Conservation (phyloP, 2,888 invertebrate genomes). For the Athetis lepigone region DNA sequence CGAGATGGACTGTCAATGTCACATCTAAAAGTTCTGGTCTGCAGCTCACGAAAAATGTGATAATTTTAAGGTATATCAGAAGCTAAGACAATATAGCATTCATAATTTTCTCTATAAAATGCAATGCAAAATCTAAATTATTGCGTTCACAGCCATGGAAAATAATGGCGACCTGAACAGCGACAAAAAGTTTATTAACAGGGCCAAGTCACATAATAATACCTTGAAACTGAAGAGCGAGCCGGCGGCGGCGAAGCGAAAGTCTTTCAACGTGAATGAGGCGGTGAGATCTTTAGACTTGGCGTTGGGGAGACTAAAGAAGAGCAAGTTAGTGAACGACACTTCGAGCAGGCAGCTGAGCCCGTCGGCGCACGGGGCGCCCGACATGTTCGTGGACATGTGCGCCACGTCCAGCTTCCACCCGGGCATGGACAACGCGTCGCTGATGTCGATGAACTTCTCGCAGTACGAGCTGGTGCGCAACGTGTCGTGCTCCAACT, state of each 20-base stretch:
- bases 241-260: constrained; percentile 74
- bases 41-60: constrained; percentile 51
- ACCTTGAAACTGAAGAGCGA: constrained; percentile 69
- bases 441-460: constrained; percentile 84
- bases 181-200: constrained; percentile 74
- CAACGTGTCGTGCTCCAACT: constrained; percentile 81
- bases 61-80: constrained; percentile 14
- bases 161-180: constrained; percentile 67
- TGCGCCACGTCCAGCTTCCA: constrained; percentile 64
- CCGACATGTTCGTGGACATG: constrained; percentile 75
- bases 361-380: constrained; percentile 57
- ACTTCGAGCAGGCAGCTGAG: constrained; percentile 55
- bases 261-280: constrained; percentile 79
- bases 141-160: constrained; percentile 75
- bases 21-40: constrained; percentile 9
- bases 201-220: constrained; percentile 74
- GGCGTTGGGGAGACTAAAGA: constrained; percentile 78
- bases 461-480: constrained; percentile 85
- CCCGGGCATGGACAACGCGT: constrained; percentile 72
- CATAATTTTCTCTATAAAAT: constrained; percentile 54
- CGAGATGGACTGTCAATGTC: constrained; percentile 28
- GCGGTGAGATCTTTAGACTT: constrained; percentile 79
- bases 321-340: constrained; percentile 76
- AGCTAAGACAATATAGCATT: constrained; percentile 37
- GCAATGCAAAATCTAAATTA: constrained; percentile 66